Percentiles rank a stretch among this genome's conserved stretches.
Evolutionary conservation across 2,113 vertebrate species (phyloP).

Genomic region (Crotalus helleri): DNA sequence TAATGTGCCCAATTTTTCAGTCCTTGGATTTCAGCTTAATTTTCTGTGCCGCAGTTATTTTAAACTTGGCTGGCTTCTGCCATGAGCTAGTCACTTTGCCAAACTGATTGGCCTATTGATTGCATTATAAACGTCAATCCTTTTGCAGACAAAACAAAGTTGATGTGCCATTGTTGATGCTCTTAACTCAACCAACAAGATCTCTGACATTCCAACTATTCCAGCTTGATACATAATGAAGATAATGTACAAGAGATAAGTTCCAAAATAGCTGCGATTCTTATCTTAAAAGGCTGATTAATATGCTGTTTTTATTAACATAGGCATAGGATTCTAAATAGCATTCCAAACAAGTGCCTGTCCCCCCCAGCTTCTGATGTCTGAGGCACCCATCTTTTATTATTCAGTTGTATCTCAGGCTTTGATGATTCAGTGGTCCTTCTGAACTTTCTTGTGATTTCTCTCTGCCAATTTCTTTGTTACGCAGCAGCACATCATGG

Average conservation of each 20-base stretch:
- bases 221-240: neutral
- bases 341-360: too few species aligned
- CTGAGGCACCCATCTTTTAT: too few species aligned
- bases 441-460: constrained; percentile 7
- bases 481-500: neutral
- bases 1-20: neutral
- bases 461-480: constrained; percentile 25
- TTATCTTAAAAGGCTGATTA: neutral
- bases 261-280: neutral
- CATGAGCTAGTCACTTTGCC: constrained; percentile 31
- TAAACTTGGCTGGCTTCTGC: neutral
- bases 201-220: constrained; percentile 6
- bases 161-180: constrained; percentile 1
- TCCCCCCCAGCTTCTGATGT: too few species aligned
- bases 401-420: too few species aligned
- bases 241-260: neutral
- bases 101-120: constrained; percentile 20
- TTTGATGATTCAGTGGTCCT: neutral
- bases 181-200: neutral
- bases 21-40: neutral
- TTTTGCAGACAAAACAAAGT: constrained; percentile 35
- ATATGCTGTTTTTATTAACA: neutral
- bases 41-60: neutral
- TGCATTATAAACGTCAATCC: constrained; percentile 23
- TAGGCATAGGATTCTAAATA: neutral